A percentile compares a stretch with the other conserved stretches of the same genome.
phyloP scores from a whole-genome alignment of 2,113 vertebrate genomes.

The Chaetodon trifascialis region DNA sequence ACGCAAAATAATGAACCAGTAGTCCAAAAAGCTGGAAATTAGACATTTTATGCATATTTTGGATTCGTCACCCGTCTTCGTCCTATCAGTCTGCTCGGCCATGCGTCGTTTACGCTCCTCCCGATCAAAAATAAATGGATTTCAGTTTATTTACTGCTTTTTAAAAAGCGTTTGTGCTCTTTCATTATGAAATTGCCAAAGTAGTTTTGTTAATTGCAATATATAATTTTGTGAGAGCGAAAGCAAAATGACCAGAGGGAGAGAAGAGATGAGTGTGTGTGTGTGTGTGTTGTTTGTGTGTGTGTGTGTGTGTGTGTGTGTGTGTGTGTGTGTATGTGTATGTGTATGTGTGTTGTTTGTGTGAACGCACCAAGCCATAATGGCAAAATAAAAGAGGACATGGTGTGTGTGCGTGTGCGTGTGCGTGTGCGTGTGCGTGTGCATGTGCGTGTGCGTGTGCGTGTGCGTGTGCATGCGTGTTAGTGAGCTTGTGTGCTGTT shows the following conservation, averaged over 20 bases:
- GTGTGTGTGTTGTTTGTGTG: conserved; percentile 12
- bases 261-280: background rate
- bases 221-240: background rate
- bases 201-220: background rate
- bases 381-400: too few species aligned
- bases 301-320: conserved; percentile 3
- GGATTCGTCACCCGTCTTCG: background rate
- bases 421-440: background rate
- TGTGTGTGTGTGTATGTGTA: conserved; percentile 16
- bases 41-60: background rate
- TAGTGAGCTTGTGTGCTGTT: background rate
- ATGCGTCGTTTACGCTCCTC: background rate
- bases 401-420: conserved; percentile 7
- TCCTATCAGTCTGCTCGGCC: too few species aligned
- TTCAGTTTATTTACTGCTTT: background rate
- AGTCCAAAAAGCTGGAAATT: too few species aligned
- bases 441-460: background rate
- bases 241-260: background rate
- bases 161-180: background rate
- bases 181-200: background rate
- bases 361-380: too few species aligned
- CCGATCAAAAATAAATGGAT: background rate
- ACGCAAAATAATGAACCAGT: too few species aligned
- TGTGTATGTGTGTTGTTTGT: conserved; percentile 19
- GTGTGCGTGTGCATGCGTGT: background rate